Conservation (phyloP, 2,888 invertebrate species). For the Metalampra italica region DNA sequence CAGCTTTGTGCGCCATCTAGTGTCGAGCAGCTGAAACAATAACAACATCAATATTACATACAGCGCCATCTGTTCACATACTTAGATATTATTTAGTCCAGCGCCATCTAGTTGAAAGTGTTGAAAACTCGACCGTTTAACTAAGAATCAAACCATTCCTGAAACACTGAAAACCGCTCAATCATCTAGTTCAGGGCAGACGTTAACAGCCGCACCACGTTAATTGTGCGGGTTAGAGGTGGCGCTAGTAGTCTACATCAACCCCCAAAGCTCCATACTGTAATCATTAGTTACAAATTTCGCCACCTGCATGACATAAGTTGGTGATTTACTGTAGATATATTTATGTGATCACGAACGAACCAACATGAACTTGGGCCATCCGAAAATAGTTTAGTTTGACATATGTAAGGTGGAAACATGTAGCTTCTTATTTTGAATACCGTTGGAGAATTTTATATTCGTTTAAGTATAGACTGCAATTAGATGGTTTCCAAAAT, state of each 20-base stretch:
- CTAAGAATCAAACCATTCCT: slow-evolving; percentile 20
- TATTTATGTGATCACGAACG: slow-evolving; percentile 53
- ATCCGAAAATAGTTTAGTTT: slow-evolving; percentile 73
- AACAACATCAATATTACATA: not conserved
- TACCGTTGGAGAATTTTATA: slow-evolving; percentile 59
- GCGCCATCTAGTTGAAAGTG: slow-evolving; percentile 38
- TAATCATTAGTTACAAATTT: not conserved
- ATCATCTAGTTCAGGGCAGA: slow-evolving; percentile 13
- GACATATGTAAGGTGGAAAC: slow-evolving; percentile 71
- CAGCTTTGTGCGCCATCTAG: too few relatives aligned
- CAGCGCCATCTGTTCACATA: slow-evolving; percentile 30
- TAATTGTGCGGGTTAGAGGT: not conserved
- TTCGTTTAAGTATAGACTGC: slow-evolving; percentile 41
- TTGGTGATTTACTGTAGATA: slow-evolving; percentile 17
- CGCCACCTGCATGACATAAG: not conserved
- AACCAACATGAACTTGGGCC: slow-evolving; percentile 69
- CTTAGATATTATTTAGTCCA: slow-evolving; percentile 5
- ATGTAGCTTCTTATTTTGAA: slow-evolving; percentile 74
- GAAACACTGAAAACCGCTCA: slow-evolving; percentile 25
- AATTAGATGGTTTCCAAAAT: slow-evolving; percentile 54
- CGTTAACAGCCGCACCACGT: not conserved
- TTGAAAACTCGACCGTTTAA: slow-evolving; percentile 1
- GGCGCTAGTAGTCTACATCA: not conserved
- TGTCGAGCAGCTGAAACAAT: too few relatives aligned
- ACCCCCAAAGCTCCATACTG: not conserved